These are phyloP conservation scores for Bombus terrestris DNA, from an alignment of 1,140 invertebrate genomes.

Conservation along the genomic window DNA sequence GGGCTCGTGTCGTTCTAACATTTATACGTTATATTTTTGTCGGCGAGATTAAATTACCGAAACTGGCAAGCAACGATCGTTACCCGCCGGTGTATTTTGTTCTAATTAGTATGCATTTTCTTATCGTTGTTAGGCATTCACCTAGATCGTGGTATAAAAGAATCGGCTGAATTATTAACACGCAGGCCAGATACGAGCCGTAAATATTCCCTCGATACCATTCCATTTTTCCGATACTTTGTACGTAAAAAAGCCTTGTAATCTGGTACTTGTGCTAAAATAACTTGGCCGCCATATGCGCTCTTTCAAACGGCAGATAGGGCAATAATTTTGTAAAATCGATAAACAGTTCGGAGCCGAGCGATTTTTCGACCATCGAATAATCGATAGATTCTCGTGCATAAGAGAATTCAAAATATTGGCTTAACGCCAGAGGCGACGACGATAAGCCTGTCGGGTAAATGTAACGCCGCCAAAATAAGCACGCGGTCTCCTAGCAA, in stretches of 20 bases:
- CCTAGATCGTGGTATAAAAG: too few relatives aligned
- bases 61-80: too few relatives aligned
- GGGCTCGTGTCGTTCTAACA: too few relatives aligned
- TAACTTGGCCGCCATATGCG: background rate
- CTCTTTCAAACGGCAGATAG: background rate
- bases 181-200: too few relatives aligned
- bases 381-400: conserved; percentile 50
- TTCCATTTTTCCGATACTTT: too few relatives aligned
- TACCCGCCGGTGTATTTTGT: too few relatives aligned
- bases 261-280: background rate
- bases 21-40: too few relatives aligned
- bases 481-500: conserved; percentile 24
- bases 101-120: too few relatives aligned
- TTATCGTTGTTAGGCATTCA: too few relatives aligned
- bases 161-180: too few relatives aligned
- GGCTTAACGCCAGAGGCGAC: conserved; percentile 48
- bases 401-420: conserved; percentile 60
- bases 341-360: conserved; percentile 1
- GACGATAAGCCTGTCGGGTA: conserved; percentile 33
- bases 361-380: conserved; percentile 5
- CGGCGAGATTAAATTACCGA: too few relatives aligned
- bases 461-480: conserved; percentile 58
- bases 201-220: too few relatives aligned
- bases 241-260: background rate
- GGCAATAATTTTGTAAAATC: conserved; percentile 21